Conservation (phyloP, 2,797 vertebrate genomes). For the Chiroxiphia lanceolata region DNA sequence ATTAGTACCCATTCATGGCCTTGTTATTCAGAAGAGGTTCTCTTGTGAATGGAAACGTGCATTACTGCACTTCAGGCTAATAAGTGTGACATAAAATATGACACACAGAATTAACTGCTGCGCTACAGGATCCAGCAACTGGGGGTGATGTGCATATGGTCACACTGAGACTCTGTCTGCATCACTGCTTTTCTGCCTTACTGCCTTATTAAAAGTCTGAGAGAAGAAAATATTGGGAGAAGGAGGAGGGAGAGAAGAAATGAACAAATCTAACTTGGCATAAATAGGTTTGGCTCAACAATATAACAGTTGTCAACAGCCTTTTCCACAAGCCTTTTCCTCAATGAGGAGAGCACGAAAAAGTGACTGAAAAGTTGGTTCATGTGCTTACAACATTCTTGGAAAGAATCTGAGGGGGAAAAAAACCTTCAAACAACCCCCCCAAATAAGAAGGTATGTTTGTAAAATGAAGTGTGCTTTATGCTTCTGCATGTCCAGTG, state of each 20-base stretch:
- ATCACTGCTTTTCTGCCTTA: slow-evolving; percentile 21
- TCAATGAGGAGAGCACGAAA: background rate
- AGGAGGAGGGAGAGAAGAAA: background rate
- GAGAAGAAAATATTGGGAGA: slow-evolving; percentile 20
- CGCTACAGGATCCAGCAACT: background rate
- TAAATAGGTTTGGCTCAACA: slow-evolving; percentile 28
- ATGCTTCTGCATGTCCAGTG: background rate
- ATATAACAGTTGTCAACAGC: slow-evolving; percentile 1
- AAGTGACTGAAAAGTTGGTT: slow-evolving; percentile 6
- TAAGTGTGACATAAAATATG: slow-evolving; percentile 33
- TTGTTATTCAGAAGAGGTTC: slow-evolving; percentile 5
- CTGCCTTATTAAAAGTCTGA: background rate
- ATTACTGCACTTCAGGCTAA: slow-evolving; percentile 20
- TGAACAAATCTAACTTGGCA: background rate
- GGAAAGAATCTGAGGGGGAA: background rate
- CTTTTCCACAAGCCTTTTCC: background rate
- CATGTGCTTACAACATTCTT: background rate
- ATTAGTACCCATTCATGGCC: background rate
- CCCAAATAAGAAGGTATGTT: background rate
- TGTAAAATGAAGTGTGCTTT: slow-evolving; percentile 7
- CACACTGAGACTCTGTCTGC: background rate
- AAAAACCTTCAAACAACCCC: background rate
- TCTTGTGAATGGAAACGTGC: slow-evolving; percentile 31
- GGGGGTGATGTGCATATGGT: slow-evolving; percentile 15
- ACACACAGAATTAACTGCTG: slow-evolving; percentile 35